Evolutionary conservation across 2,113 vertebrate species (phyloP).

Genomic region (Protobothrops mucrosquamatus): DNA sequence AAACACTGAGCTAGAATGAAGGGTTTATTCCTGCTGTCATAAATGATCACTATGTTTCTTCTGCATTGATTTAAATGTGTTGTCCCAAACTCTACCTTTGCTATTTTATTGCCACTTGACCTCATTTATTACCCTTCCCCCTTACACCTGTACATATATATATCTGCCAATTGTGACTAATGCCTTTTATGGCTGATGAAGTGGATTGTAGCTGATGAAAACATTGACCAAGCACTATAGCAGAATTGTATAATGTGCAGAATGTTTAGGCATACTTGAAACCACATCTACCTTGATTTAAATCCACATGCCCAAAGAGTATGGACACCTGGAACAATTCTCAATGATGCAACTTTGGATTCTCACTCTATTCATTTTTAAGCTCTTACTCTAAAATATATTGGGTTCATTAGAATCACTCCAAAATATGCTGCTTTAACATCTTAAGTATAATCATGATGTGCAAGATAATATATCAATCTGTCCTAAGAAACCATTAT

Average conservation of each 20-base stretch:
- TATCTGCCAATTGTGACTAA: background rate
- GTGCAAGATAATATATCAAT: background rate
- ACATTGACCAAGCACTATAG: background rate
- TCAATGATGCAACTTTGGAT: background rate
- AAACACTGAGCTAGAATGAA: background rate
- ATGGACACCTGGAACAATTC: background rate
- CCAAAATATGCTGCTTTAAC: background rate
- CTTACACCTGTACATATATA: background rate
- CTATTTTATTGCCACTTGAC: background rate
- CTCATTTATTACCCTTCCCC: background rate
- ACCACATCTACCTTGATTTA: background rate
- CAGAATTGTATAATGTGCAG: background rate
- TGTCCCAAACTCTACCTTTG: background rate
- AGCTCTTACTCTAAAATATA: background rate
- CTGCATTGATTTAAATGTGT: background rate
- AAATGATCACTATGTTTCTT: background rate
- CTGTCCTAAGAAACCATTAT: background rate
- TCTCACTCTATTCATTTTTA: background rate
- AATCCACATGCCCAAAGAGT: background rate
- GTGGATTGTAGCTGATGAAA: background rate
- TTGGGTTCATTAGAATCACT: too few relatives aligned
- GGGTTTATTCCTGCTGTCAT: background rate
- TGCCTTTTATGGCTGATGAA: background rate
- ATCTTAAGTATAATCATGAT: background rate
- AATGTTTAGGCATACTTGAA: background rate